Evolutionary conservation across 1,140 invertebrate species (phyloP).

Genomic region (Magallana angulata): DNA sequence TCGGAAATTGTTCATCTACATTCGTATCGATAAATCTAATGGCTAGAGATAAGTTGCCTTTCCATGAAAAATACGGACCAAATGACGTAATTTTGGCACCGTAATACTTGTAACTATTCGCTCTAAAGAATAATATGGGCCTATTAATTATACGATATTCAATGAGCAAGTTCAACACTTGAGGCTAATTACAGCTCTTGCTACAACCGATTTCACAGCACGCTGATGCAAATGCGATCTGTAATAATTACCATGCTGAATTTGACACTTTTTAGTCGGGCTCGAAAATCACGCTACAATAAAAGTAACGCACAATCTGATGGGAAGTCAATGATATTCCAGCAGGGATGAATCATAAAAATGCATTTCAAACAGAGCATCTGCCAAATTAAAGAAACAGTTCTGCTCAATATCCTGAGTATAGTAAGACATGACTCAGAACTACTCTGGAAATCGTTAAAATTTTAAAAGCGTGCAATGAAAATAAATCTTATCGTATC

Average conservation of each 20-base stretch:
- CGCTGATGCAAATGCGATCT: neutral
- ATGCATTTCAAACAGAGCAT: neutral
- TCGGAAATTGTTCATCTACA: too few relatives aligned
- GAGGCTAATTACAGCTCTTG: neutral
- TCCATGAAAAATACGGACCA: too few relatives aligned
- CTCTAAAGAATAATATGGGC: too few relatives aligned
- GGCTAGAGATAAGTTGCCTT: too few relatives aligned
- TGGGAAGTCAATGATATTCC: neutral
- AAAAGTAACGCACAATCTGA: neutral
- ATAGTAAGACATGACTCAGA: neutral
- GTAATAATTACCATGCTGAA: neutral
- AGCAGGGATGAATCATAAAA: neutral
- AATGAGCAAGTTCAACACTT: neutral
- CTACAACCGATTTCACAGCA: neutral
- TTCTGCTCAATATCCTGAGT: neutral
- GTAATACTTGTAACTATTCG: too few relatives aligned
- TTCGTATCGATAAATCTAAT: too few relatives aligned
- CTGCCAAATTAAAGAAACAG: slow-evolving; percentile 15
- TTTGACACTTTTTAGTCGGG: slow-evolving; percentile 8
- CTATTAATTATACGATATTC: neutral
- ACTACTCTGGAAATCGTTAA: slow-evolving; percentile 3
- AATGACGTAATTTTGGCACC: too few relatives aligned
- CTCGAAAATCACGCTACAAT: neutral
- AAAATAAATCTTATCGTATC: neutral
- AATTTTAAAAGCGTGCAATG: neutral